Evolutionary conservation across 1,140 invertebrate genomes (phyloP).

Genomic region (Proales similis): DNA sequence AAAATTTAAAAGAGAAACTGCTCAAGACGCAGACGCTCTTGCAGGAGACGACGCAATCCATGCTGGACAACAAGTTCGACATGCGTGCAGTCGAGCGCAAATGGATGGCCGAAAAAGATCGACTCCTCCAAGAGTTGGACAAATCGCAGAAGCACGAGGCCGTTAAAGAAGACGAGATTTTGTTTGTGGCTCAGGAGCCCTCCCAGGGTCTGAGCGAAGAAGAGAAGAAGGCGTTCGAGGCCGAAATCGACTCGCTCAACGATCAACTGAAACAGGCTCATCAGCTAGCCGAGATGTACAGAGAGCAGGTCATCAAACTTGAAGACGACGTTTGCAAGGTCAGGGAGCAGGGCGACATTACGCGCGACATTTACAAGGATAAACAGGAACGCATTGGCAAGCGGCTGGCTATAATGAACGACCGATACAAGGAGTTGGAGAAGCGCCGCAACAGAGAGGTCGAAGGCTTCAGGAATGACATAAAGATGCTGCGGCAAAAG

Average conservation of each 20-base stretch:
- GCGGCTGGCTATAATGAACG: conserved; percentile 49
- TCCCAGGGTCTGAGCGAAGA: conserved; percentile 8
- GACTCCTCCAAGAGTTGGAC: conserved; percentile 41
- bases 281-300: conserved; percentile 51
- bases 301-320: conserved; percentile 52
- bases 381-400: conserved; percentile 50
- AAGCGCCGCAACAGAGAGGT: conserved; percentile 51
- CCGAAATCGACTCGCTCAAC: conserved; percentile 44
- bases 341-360: conserved; percentile 51
- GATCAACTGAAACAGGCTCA: conserved; percentile 48
- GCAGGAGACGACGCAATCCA: conserved; percentile 52
- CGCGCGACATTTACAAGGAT: conserved; percentile 49
- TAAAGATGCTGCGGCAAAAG: conserved; percentile 49
- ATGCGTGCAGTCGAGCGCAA: conserved; percentile 46
- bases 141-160: conserved; percentile 12
- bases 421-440: conserved; percentile 51
- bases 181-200: conserved; percentile 32
- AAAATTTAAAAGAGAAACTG: conserved; percentile 52
- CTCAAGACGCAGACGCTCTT: conserved; percentile 53
- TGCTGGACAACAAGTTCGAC: conserved; percentile 48
- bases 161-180: conserved; percentile 22
- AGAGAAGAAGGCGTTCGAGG: conserved; percentile 28
- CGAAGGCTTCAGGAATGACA: conserved; percentile 54
- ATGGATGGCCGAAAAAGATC: conserved; percentile 54
- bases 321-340: conserved; percentile 51